phyloP scores from a whole-genome alignment of 2,888 invertebrate species.

The Machimus rusticus region DNA sequence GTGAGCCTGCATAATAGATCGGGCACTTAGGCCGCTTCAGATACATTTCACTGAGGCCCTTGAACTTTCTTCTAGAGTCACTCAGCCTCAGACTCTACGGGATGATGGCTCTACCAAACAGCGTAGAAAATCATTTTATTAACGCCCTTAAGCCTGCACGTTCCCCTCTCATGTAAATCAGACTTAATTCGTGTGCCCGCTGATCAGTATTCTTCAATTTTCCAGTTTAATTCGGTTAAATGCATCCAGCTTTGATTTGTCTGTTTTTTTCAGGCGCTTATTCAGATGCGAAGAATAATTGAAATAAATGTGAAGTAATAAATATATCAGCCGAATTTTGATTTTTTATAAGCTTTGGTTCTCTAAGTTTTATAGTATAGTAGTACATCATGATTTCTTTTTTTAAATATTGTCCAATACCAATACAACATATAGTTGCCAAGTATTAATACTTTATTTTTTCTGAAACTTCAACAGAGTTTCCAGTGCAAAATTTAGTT shows the following conservation, averaged over 20 bases:
- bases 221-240: conserved; percentile 22
- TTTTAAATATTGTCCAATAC: no score
- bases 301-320: neutral
- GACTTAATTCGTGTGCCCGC: conserved; percentile 11
- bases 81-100: neutral
- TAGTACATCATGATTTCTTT: no score
- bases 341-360: neutral
- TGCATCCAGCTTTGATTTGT: conserved; percentile 14
- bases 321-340: neutral
- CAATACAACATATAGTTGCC: no score
- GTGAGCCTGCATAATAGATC: conserved; percentile 28
- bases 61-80: conserved; percentile 26
- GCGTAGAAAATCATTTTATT: conserved; percentile 35
- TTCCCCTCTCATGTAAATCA: conserved; percentile 22
- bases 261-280: neutral
- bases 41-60: conserved; percentile 35
- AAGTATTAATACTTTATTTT: no score
- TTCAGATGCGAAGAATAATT: neutral
- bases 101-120: conserved; percentile 5
- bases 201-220: conserved; percentile 28
- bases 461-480: no score
- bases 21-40: neutral
- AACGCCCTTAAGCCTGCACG: conserved; percentile 6
- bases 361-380: no score
- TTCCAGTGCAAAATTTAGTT: no score